A percentile compares a stretch with the other conserved stretches of the same genome.
These are phyloP conservation scores for Venturia canescens DNA, from an alignment of 1,140 invertebrate species.

Conservation along the genomic window DNA sequence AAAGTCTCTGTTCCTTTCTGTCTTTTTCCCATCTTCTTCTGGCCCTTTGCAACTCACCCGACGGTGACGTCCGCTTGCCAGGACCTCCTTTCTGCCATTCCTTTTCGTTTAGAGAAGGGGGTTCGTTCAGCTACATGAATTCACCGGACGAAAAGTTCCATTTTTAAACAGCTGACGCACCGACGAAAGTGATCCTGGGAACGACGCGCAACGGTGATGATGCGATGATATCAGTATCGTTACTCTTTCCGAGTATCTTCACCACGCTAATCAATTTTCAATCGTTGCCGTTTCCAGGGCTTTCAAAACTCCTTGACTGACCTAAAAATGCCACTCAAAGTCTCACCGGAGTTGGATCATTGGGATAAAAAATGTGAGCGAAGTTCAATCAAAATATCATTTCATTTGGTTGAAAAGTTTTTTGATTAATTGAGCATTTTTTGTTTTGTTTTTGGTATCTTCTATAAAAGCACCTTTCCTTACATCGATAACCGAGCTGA, in stretches of 20 bases:
- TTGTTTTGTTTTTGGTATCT: too few relatives aligned
- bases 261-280: background rate
- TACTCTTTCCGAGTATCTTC: constrained; percentile 27
- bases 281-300: background rate
- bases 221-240: background rate
- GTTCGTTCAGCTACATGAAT: constrained; percentile 69
- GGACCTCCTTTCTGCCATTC: constrained; percentile 45
- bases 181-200: background rate
- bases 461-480: background rate
- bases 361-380: too few relatives aligned
- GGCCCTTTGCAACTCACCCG: background rate
- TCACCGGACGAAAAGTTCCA: constrained; percentile 69
- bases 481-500: background rate
- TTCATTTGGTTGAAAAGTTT: too few relatives aligned
- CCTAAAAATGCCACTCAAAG: background rate
- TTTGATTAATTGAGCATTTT: too few relatives aligned
- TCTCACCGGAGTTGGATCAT: too few relatives aligned
- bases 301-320: background rate
- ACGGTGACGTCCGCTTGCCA: background rate
- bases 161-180: constrained; percentile 53
- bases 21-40: background rate
- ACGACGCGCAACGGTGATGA: background rate
- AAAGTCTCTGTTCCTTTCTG: constrained; percentile 11
- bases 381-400: too few relatives aligned
- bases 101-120: constrained; percentile 57